Evolutionary conservation across 2,113 vertebrate species (phyloP), one percentile per base, ranked within the genome.

Genomic region (Macquaria ambigua): DNA sequence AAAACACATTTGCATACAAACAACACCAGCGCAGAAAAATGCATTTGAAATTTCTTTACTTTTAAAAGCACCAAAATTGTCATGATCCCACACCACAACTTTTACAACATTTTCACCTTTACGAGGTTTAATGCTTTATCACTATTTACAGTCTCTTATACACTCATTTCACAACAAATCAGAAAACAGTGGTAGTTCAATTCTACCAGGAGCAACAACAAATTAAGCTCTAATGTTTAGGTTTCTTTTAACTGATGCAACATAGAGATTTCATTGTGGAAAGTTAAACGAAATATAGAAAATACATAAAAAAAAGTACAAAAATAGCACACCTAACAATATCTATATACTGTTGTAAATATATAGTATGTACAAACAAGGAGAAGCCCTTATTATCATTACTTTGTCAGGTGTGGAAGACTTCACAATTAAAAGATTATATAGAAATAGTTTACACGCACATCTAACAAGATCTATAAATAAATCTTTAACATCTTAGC

Each of bases 391-490:
- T 90, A 77, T 87, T 88, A 84, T 85, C 64, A 80, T 88, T 76
- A 72, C 70, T 83, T 80, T 87, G 70, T 66, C 63, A 90, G 89
- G 79, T 92, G 85, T 93, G 88, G 83, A 94, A 94, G 85, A 94
- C 77, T 92, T 92, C 90, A 94, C 90, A 89, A 93, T 87, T 72
- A 66, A 82, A 93, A 85, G 91, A 85, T 90, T 77, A 93, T 87
- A 93, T 73, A 92, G 86, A 90, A 90, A 92, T 91, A 92, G 90
- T 89, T 93, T 86, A 90, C 75, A 90, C 75, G 50, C 82, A 92
- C 87, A 93, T 87, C 83, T 90, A 91, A 89, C 89, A 93, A 92
- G 90, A 94, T 93, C 93, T 91, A 93, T 95, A 95, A 94, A 95
- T 95, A 93, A 92, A 93, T 90, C 90, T 93, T 93, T 83, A 87